These are phyloP conservation scores for Chrysolophus pictus DNA, from an alignment of 2,797 vertebrate species.

Conservation along the genomic window DNA sequence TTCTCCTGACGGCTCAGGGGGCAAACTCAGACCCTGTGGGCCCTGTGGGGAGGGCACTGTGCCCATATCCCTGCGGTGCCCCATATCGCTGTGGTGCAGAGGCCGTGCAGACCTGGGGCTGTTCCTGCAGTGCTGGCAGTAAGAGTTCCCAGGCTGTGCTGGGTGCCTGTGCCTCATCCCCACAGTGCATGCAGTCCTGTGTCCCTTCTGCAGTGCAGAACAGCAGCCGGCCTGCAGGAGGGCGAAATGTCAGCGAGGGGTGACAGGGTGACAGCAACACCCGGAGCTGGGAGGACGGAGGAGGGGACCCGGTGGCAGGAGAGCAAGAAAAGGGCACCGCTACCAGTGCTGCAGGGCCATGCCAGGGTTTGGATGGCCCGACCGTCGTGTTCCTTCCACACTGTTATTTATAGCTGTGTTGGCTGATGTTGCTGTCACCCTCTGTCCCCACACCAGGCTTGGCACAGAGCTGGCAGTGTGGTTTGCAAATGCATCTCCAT, in stretches of 20 bases:
- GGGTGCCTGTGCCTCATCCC: neutral
- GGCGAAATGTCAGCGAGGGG: neutral
- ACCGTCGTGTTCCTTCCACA: neutral
- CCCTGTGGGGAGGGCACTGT: too few relatives aligned
- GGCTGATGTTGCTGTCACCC: conserved; percentile 9
- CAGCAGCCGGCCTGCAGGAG: neutral
- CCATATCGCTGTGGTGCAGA: accelerated
- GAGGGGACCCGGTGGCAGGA: neutral
- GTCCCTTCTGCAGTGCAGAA: neutral
- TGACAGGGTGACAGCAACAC: conserved; percentile 48
- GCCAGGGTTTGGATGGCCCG: conserved; percentile 11
- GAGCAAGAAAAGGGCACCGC: conserved; percentile 11
- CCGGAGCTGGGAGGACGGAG: neutral
- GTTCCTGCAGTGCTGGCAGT: accelerated
- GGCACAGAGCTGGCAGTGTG: neutral
- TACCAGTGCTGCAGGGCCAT: neutral
- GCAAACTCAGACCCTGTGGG: neutral
- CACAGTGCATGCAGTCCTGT: accelerated
- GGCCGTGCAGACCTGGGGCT: neutral
- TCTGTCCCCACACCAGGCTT: neutral
- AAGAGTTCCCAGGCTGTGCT: neutral
- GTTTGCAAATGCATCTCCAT: too few relatives aligned
- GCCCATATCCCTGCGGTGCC: neutral
- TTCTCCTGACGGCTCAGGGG: accelerated
- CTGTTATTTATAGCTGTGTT: conserved; percentile 49